These are phyloP conservation scores for Heteractis magnifica DNA, from an alignment of 92 coral and sea anemone genomes.

Conservation along the genomic window DNA sequence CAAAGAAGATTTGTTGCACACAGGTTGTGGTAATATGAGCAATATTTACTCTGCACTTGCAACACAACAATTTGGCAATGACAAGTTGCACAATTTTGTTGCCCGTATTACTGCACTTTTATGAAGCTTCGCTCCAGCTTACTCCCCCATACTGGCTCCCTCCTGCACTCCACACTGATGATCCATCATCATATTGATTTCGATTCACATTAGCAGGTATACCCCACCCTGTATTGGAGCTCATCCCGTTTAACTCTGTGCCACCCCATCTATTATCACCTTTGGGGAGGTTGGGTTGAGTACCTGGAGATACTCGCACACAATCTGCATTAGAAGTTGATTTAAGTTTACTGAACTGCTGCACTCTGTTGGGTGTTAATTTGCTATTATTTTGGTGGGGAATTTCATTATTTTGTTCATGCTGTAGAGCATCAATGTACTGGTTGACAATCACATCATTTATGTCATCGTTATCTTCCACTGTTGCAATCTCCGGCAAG, in stretches of 20 bases:
- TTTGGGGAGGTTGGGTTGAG: constrained; percentile 73
- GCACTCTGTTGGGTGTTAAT: constrained; percentile 69
- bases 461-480: constrained; percentile 78
- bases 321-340: constrained; percentile 81
- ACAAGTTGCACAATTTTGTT: background rate
- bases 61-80: background rate
- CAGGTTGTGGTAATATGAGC: too few relatives aligned
- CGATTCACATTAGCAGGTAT: constrained; percentile 17
- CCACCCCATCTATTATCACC: constrained; percentile 86
- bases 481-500: constrained; percentile 59
- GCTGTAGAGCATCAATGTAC: constrained; percentile 66
- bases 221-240: constrained; percentile 70
- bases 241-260: constrained; percentile 45
- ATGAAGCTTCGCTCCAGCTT: constrained; percentile 33
- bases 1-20: too few relatives aligned
- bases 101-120: background rate
- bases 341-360: constrained; percentile 70
- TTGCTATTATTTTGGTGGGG: constrained; percentile 16
- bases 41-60: too few relatives aligned
- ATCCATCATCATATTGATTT: constrained; percentile 75
- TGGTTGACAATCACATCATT: constrained; percentile 81
- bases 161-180: constrained; percentile 51
- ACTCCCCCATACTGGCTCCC: constrained; percentile 38
- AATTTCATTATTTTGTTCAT: constrained; percentile 32
- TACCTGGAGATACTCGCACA: constrained; percentile 55